phyloP scores from a whole-genome alignment of 1,140 invertebrate species.

The Pemphigus obesinymphae region DNA sequence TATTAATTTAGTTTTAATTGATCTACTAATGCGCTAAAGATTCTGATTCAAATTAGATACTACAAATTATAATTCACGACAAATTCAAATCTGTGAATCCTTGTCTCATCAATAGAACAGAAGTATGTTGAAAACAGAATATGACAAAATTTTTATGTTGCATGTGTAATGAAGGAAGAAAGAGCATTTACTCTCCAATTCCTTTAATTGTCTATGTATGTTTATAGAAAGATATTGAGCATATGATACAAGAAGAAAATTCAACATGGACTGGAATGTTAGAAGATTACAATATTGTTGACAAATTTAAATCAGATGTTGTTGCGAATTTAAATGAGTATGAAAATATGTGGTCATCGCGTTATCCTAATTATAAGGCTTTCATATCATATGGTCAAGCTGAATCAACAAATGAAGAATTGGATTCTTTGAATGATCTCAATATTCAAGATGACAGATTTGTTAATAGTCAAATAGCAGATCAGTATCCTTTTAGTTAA shows the following conservation, averaged over 20 bases:
- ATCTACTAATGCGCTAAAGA: no score
- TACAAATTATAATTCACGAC: no score
- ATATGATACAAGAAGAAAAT: background rate
- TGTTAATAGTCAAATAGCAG: background rate
- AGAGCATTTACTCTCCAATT: no score
- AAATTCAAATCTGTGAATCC: no score
- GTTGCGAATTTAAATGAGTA: background rate
- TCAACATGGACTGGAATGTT: background rate
- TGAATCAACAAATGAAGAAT: background rate
- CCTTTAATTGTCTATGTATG: no score
- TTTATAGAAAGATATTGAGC: constrained; percentile 4
- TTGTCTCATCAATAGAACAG: no score
- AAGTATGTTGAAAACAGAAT: no score
- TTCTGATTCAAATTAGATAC: no score
- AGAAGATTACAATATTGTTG: constrained; percentile 21
- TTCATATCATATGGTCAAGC: background rate
- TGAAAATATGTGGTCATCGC: background rate
- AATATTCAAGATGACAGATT: background rate
- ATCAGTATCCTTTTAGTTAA: constrained; percentile 30
- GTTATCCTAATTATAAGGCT: constrained; percentile 7
- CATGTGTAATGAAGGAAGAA: no score
- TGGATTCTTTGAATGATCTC: background rate
- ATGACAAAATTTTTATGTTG: no score
- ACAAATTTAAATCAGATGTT: constrained; percentile 13
- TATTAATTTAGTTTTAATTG: no score